Base-by-base conservation (phyloP, 2,888 invertebrate species). In the Clanis bilineata region DNA sequence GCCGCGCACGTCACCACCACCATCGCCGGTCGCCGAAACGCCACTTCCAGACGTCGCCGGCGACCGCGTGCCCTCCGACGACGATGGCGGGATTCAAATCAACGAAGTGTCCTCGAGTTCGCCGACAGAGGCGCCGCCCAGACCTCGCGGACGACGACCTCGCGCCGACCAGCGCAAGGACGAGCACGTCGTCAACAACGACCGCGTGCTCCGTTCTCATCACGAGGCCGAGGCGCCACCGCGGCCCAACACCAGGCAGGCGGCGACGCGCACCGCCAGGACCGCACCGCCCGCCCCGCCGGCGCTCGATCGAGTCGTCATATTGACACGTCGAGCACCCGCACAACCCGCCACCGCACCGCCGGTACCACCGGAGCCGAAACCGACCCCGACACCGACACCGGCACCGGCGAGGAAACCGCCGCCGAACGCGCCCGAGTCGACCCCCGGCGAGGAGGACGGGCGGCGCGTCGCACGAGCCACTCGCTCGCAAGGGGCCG, bases 61-160 rank as follows among this genome's bases (percentile, higher is more conserved):
- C 28, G 43, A 62, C 59, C 57, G 57, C 12, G 51, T 57, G 21
- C 60, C 62, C 5, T 65, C 71, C 61, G 82, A 83, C 60, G 85
- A 83, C 60, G 85, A 86, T 63, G 92, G 90, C 65, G 84, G 90
- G 38, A 94, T 95, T 45, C 95, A 95, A 82, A 95, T 95, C 66
- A 93, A 95, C 79, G 95, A 95, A 79, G 94, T 95, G 18, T 94
- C 95, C 0, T 95, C 95, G 0, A 94, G 94, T 70, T 94, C 93
- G 45, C 91, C 93, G 7, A 90, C 90, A n/a, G 89, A 91, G 44
- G 84, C 74, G 0, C 85, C 90, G 45, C 76, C 81, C 7, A 72
- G 81, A 3, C 63, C 78, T 3, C 85, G 88, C 57, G 85, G 82
- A 0, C 78, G 89, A 0, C 77, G 82, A 0, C 70, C 76, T 2